Conservation (phyloP, 2,113 vertebrate species). For the Brachypodius melanocephalos region DNA sequence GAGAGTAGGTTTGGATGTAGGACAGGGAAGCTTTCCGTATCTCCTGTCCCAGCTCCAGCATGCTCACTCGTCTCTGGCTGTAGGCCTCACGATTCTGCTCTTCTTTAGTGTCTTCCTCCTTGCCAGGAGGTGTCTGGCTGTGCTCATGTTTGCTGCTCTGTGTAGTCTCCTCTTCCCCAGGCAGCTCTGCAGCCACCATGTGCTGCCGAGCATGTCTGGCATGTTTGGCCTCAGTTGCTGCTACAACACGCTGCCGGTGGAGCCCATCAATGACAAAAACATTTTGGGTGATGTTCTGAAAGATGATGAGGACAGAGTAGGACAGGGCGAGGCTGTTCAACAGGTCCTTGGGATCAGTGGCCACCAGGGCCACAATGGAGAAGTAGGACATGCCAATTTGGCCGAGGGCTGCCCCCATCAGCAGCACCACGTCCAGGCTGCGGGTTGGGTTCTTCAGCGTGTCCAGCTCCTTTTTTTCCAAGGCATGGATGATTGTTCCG, state of each 20-base stretch:
- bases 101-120: neutral
- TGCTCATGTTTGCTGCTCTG: neutral
- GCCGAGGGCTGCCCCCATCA: slow-evolving; percentile 81
- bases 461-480: slow-evolving; percentile 77
- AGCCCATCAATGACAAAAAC: slow-evolving; percentile 90
- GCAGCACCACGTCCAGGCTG: slow-evolving; percentile 83
- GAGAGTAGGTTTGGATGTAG: slow-evolving; percentile 64
- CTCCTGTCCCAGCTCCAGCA: slow-evolving; percentile 62
- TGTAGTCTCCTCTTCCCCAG: neutral
- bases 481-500: slow-evolving; percentile 74
- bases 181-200: neutral
- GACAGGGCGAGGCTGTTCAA: slow-evolving; percentile 81
- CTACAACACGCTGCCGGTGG: slow-evolving; percentile 67
- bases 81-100: neutral
- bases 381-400: slow-evolving; percentile 85
- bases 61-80: neutral
- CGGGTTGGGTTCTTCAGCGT: slow-evolving; percentile 82
- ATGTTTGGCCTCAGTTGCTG: neutral
- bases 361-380: slow-evolving; percentile 85
- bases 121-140: neutral
- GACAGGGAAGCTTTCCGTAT: slow-evolving; percentile 59
- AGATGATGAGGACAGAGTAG: slow-evolving; percentile 81
- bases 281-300: slow-evolving; percentile 87
- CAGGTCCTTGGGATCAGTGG: slow-evolving; percentile 27
- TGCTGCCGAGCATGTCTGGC: accelerated